Conservation (phyloP, 2,797 vertebrate species). For the Echeneis naucrates region DNA sequence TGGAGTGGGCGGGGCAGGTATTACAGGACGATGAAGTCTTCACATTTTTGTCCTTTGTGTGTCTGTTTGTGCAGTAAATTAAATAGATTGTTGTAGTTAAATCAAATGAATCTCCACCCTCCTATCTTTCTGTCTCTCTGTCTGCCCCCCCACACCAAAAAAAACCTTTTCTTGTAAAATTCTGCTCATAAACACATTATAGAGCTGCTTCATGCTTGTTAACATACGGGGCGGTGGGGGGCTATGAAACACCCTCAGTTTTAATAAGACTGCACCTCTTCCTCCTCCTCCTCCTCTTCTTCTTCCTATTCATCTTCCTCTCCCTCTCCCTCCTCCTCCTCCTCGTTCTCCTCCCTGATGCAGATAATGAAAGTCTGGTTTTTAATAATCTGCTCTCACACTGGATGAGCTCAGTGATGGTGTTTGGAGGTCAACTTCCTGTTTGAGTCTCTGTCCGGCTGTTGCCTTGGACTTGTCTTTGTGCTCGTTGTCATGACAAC, state of each 20-base stretch:
- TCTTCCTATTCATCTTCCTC: constrained; percentile 23
- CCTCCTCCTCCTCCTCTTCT: constrained; percentile 12
- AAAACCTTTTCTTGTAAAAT: constrained; percentile 52
- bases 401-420: background rate
- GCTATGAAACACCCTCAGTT: constrained; percentile 18
- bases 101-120: constrained; percentile 1
- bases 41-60: background rate
- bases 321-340: constrained; percentile 19
- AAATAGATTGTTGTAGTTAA: constrained; percentile 2
- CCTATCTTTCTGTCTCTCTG: background rate
- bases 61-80: background rate
- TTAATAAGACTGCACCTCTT: constrained; percentile 31
- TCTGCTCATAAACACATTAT: constrained; percentile 46
- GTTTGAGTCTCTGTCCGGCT: constrained; percentile 24
- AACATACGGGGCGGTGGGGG: constrained; percentile 30
- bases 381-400: background rate
- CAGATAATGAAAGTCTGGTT: too few species aligned
- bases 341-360: constrained; percentile 25
- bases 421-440: constrained; percentile 19
- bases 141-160: too few species aligned
- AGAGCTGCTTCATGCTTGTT: constrained; percentile 57
- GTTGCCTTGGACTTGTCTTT: constrained; percentile 45
- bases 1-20: background rate
- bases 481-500: constrained; percentile 63
- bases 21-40: background rate